phyloP scores from a whole-genome alignment of 2,888 invertebrate genomes.

The Stegana nigrithorax region DNA sequence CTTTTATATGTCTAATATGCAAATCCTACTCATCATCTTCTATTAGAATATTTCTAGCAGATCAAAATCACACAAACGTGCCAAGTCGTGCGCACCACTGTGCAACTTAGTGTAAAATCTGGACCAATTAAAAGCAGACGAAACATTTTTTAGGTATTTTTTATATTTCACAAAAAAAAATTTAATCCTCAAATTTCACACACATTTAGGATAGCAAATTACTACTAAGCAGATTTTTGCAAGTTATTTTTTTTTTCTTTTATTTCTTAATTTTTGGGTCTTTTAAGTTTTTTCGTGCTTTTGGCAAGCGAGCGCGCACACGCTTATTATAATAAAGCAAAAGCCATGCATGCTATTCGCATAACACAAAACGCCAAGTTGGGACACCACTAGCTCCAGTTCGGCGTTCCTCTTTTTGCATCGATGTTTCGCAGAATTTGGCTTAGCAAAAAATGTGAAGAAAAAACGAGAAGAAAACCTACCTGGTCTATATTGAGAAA shows the following conservation, averaged over 20 bases:
- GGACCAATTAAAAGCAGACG: constrained; percentile 42
- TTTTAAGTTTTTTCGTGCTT: too few relatives aligned
- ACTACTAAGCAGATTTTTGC: constrained; percentile 50
- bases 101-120: constrained; percentile 55
- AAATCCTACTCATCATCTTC: too few relatives aligned
- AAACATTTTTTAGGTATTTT: constrained; percentile 22
- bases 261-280: too few relatives aligned
- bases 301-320: neutral
- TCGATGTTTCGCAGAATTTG: constrained; percentile 49
- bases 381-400: constrained; percentile 4
- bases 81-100: too few relatives aligned
- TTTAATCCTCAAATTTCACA: constrained; percentile 50
- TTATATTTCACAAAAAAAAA: neutral
- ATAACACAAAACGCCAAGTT: constrained; percentile 10
- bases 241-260: too few relatives aligned
- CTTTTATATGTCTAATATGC: too few relatives aligned
- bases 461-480: constrained; percentile 11
- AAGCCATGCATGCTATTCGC: neutral
- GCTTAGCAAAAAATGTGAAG: constrained; percentile 17
- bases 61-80: too few relatives aligned
- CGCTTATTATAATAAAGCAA: neutral
- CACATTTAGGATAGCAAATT: constrained; percentile 33
- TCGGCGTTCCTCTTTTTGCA: neutral
- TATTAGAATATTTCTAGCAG: too few relatives aligned
- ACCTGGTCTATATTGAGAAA: constrained; percentile 13